A percentile compares a stretch with the other conserved stretches of the same genome.
phyloP scores from a whole-genome alignment of 1,140 invertebrate genomes.

The Saccostrea glomerata region DNA sequence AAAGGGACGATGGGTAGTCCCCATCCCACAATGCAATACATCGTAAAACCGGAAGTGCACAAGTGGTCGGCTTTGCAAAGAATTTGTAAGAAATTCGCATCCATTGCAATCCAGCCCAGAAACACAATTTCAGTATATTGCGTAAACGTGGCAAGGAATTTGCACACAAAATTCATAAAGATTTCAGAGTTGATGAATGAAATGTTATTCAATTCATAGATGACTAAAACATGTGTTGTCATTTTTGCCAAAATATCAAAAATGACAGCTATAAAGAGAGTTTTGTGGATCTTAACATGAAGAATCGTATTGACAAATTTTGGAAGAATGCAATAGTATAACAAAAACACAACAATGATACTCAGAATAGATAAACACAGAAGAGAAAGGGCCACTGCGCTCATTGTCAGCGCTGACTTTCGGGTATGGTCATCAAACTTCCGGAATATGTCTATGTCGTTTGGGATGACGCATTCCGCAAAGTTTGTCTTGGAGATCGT shows the following conservation, averaged over 20 bases:
- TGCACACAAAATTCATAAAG: constrained; percentile 28
- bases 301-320: constrained; percentile 51
- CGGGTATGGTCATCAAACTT: background rate
- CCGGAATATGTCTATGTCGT: constrained; percentile 4
- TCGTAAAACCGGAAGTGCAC: constrained; percentile 46
- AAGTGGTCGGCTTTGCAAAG: constrained; percentile 46
- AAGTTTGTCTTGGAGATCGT: constrained; percentile 50
- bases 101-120: constrained; percentile 49
- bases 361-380: constrained; percentile 35
- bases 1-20: constrained; percentile 49
- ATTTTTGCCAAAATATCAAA: constrained; percentile 49
- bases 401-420: constrained; percentile 25
- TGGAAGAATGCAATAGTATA: constrained; percentile 50
- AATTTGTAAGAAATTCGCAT: constrained; percentile 52
- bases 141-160: constrained; percentile 43
- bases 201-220: constrained; percentile 25
- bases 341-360: constrained; percentile 43
- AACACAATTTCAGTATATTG: constrained; percentile 46
- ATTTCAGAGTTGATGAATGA: background rate
- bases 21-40: constrained; percentile 50
- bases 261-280: constrained; percentile 39
- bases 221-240: constrained; percentile 31
- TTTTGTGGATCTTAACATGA: constrained; percentile 48
- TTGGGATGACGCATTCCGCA: constrained; percentile 38
- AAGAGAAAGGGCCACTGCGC: constrained; percentile 41